phyloP scores from a whole-genome alignment of 1,140 invertebrate genomes.

The Chironomus striatipennis region DNA sequence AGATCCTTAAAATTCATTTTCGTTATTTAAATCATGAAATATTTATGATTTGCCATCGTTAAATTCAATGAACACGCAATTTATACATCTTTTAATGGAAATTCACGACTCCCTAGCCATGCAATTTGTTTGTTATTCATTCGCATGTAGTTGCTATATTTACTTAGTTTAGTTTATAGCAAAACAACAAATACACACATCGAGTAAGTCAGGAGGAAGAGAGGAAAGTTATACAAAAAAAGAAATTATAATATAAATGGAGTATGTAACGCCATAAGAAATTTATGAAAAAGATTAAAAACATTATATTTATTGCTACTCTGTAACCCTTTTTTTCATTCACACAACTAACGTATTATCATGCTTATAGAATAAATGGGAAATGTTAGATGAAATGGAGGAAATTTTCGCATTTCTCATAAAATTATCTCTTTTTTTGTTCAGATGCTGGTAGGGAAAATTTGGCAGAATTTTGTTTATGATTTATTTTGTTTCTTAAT shows the following conservation, averaged over 20 bases:
- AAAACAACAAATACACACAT: neutral
- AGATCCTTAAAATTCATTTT: neutral
- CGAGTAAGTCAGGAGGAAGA: neutral
- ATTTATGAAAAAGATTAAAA: constrained; percentile 7
- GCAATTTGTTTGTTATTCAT: constrained; percentile 2
- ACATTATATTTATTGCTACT: neutral
- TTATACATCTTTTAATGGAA: constrained; percentile 17
- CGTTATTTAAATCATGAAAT: constrained; percentile 17
- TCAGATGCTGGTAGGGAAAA: too few relatives aligned
- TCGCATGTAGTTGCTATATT: neutral
- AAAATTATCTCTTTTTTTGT: too few relatives aligned
- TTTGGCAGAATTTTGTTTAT: too few relatives aligned
- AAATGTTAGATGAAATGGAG: too few relatives aligned
- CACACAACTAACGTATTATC: too few relatives aligned
- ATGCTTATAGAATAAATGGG: too few relatives aligned
- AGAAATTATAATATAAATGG: neutral
- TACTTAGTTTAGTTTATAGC: neutral
- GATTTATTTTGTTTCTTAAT: too few relatives aligned
- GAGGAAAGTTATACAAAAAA: neutral
- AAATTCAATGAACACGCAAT: constrained; percentile 22
- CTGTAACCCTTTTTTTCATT: neutral
- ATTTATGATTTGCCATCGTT: constrained; percentile 19
- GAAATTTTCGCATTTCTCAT: too few relatives aligned
- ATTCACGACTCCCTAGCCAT: neutral
- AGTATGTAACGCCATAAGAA: too few relatives aligned